Evolutionary conservation across 2,113 vertebrate species (phyloP).

Genomic region (Hippopotamus amphibius): DNA sequence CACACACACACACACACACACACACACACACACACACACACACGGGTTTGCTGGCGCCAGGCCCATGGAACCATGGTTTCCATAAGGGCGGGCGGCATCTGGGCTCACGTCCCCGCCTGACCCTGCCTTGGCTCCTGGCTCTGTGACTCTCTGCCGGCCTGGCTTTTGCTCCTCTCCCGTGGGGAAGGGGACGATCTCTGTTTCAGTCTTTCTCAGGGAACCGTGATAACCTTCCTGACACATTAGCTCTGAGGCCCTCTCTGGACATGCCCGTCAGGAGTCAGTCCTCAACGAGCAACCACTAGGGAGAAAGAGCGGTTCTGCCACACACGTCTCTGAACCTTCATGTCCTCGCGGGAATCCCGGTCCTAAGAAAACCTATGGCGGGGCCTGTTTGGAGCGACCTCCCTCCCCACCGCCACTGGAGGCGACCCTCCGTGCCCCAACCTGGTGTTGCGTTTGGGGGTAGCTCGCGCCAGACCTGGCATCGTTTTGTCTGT

Average conservation of each 20-base stretch:
- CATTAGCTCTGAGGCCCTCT: not conserved
- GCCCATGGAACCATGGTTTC: too few species aligned
- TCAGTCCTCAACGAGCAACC: not conserved
- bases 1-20: too few species aligned
- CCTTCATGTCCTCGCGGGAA: not conserved
- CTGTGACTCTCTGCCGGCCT: too few species aligned
- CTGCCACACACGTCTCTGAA: not conserved
- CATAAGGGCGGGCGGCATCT: too few species aligned
- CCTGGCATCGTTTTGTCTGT: not conserved
- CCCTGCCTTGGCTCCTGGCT: too few species aligned
- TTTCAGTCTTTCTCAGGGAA: not conserved
- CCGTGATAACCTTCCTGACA: not conserved
- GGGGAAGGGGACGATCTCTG: not conserved
- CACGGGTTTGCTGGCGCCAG: too few species aligned
- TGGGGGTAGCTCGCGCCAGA: not conserved
- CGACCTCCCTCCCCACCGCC: not conserved
- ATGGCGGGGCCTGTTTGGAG: not conserved
- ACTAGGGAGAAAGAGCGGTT: not conserved
- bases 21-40: too few species aligned
- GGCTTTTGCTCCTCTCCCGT: too few species aligned
- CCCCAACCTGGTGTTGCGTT: not conserved
- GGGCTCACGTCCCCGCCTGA: too few species aligned
- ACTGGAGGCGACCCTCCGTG: not conserved
- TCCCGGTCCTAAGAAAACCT: not conserved
- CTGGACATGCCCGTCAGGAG: not conserved